Conservation (phyloP, 1,140 invertebrate genomes). For the Panulirus ornatus region DNA sequence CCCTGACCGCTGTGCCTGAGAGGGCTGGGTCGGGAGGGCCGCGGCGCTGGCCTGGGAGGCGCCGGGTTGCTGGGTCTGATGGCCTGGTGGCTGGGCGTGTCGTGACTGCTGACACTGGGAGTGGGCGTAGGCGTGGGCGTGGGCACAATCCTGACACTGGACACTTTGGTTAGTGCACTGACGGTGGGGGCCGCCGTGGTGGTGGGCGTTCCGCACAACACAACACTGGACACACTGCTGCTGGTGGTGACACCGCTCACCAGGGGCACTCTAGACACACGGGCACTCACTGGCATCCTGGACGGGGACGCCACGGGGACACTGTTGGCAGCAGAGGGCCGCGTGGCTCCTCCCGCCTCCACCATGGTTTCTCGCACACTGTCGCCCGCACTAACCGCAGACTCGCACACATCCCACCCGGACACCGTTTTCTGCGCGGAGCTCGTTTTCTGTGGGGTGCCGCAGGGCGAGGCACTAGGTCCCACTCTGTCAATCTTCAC, state of each 20-base stretch:
- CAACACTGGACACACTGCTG: slow-evolving; percentile 62
- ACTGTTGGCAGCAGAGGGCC: slow-evolving; percentile 67
- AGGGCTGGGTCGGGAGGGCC: slow-evolving; percentile 15
- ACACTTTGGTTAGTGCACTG: slow-evolving; percentile 68
- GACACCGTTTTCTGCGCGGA: slow-evolving; percentile 59
- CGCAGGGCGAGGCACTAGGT: slow-evolving; percentile 55
- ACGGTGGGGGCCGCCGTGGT: slow-evolving; percentile 51
- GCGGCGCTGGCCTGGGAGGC: slow-evolving; percentile 39
- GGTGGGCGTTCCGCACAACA: slow-evolving; percentile 51
- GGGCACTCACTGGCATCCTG: slow-evolving; percentile 60
- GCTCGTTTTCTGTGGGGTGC: slow-evolving; percentile 67
- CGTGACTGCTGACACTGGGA: slow-evolving; percentile 51
- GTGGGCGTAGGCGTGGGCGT: slow-evolving; percentile 64
- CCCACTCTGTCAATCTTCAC: slow-evolving; percentile 33
- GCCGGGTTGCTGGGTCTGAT: neutral
- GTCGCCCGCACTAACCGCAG: slow-evolving; percentile 31
- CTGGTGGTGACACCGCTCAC: slow-evolving; percentile 42
- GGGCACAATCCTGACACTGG: slow-evolving; percentile 69
- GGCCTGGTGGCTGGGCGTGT: slow-evolving; percentile 45
- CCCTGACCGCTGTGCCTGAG: neutral
- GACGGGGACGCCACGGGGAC: slow-evolving; percentile 50
- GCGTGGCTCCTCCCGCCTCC: slow-evolving; percentile 65
- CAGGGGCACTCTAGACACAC: slow-evolving; percentile 62
- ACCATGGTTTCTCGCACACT: slow-evolving; percentile 65
- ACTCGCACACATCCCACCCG: slow-evolving; percentile 33